Conservation (phyloP, 2,888 invertebrate genomes). For the Troilus luridus region DNA sequence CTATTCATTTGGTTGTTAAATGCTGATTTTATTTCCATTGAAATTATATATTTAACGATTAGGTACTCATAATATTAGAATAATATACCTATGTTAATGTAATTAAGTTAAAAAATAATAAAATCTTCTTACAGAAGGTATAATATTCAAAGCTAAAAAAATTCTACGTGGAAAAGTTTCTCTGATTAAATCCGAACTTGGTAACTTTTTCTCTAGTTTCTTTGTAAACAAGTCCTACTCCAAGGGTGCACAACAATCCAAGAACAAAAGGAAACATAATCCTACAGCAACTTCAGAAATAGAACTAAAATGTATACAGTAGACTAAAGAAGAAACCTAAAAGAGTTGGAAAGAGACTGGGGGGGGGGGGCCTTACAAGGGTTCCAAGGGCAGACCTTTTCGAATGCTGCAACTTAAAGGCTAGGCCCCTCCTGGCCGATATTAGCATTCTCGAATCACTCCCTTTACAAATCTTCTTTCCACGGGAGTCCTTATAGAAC, state of each 20-base stretch:
- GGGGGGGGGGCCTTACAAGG: not conserved
- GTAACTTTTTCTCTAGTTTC: not conserved
- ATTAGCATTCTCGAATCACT: not conserved
- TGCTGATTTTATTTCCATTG: too few species aligned
- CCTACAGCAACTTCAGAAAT: not conserved
- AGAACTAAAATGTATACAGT: not conserved
- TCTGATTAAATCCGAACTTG: not conserved
- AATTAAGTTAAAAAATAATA: too few species aligned
- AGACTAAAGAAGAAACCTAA: not conserved
- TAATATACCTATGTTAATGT: too few species aligned
- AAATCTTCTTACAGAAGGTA: not conserved
- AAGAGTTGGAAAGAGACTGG: not conserved
- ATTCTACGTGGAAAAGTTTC: not conserved
- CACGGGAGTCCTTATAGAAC: not conserved
- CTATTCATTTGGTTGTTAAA: too few species aligned
- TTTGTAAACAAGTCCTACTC: not conserved
- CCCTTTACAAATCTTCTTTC: slow-evolving; percentile 1
- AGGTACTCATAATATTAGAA: too few species aligned
- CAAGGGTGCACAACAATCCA: not conserved
- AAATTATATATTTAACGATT: too few species aligned
- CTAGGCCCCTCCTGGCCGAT: not conserved
- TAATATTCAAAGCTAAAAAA: not conserved
- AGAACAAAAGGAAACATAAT: not conserved
- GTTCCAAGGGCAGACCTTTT: not conserved
- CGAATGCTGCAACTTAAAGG: not conserved